Evolutionary conservation across 2,113 vertebrate genomes (phyloP), one percentile per base, ranked within the genome.

Genomic region (Gobio gobio): DNA sequence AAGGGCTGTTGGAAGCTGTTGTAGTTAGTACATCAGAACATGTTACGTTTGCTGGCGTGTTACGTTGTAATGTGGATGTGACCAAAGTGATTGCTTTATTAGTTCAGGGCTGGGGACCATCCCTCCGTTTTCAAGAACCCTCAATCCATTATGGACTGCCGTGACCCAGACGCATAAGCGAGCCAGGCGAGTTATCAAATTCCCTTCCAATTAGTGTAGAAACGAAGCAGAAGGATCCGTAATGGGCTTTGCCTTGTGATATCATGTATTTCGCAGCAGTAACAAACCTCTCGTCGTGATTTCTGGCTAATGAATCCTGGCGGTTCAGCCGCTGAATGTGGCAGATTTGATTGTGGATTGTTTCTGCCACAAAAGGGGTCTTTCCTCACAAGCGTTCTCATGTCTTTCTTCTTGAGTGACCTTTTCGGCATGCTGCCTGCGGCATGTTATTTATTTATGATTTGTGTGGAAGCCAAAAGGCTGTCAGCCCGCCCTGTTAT

Each of bases 201-300:
- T 91, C 90, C 87, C 90, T 90, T 85, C 90, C 91, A 93, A 94
- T 94, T 93, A 93, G 89, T 82, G 89, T 87, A 89, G 92, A 91
- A 93, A 93, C 91, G 91, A 94, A 91, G 89, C 91, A 90, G 88
- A 89, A 82, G 90, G 76, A 89, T 89, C 83, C 89, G 89, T 91
- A 90, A 92, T 90, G 90, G 81, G 86, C 90, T 92, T 87, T 88
- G 87, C 87, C 88, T 92, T 86, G 83, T 91, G 87, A 87, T 89
- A 87, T 91, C 91, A 91, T 93, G 92, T 93, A 90, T 93, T 91
- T 91, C 91, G 90, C 76, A 86, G 90, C 82, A 87, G 90, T 91
- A 91, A 91, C 91, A 90, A 92, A 94, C 88, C 79, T 88, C 74
- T 90, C 91, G 91, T 92, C 91, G 92, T 88, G 73, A 84, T 70